Evolutionary conservation across 2,113 vertebrate species (phyloP), one percentile per base, ranked within the genome.

Genomic region (Phylloscopus trochilus): DNA sequence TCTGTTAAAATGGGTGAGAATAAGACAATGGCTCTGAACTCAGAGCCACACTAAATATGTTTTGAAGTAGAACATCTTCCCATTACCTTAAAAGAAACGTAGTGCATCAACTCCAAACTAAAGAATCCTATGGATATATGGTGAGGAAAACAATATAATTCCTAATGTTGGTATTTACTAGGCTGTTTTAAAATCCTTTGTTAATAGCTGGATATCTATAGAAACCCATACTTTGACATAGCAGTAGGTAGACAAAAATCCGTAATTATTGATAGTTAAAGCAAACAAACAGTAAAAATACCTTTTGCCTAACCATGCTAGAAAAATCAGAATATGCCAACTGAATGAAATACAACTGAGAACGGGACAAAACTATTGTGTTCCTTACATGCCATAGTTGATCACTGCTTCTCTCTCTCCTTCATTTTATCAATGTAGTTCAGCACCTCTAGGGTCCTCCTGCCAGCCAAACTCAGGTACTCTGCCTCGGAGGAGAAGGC

Each of bases 341-440:
- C 15, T 21, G 70, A 83, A 74, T n/a, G 22, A 77, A 83, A 55
- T 15, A 43, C 33, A 44, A 44, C 5, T 30, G 55, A 43, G 82
- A 91, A 68, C 41, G 22, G 73, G 53, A 47, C 19, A 67, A 39
- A 74, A 44, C 47, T 24, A 37, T 7, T 13, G 2, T 28, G 21
- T 56, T 64, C 9, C 20, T 63, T 13, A 55, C 0, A 0, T 14
- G 39, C 39, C 27, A 2, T 14, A 49, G 33, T 0, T 31, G 49
- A 53, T 95, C 74, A 88, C 67, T 43, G 49, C 75, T 86, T 85
- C 0, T 60, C 63, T 35, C 41, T 68, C 59, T 64, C 83, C 51
- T 91, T 93, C 56, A 90, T 84, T 56, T 19, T 43, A 27, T 80
- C 79, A 7, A 93, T 68, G 64, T 93, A 96, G 89, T 11, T 87